Conservation (phyloP, 2,113 vertebrate species). For the Genyomyrus donnyi region DNA sequence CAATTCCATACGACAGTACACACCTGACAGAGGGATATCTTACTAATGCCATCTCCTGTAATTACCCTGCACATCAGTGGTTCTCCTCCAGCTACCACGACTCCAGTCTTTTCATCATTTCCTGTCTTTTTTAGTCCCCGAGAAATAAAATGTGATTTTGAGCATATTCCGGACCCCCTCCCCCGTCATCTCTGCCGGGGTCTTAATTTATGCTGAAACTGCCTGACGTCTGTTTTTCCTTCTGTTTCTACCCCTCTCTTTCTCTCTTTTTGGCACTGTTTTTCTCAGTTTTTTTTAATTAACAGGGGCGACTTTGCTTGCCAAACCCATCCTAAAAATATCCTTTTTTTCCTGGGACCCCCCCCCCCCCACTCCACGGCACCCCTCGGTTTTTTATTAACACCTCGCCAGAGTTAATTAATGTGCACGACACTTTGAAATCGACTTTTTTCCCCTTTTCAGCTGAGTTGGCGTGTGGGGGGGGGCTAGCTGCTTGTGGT, state of each 20-base stretch:
- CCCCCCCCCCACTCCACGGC: not conserved
- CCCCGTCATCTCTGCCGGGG: not conserved
- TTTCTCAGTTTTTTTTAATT: not conserved
- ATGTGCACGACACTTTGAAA: not conserved
- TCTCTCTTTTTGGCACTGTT: not conserved
- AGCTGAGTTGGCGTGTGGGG: not conserved
- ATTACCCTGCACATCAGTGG: not conserved
- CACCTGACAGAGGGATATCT: not conserved
- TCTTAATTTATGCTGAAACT: not conserved
- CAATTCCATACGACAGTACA: not conserved
- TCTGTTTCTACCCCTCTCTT: not conserved
- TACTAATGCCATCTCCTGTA: not conserved
- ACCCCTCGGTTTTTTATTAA: not conserved
- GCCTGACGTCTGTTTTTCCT: not conserved
- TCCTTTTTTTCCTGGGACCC: too few relatives aligned
- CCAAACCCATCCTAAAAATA: slow-evolving; percentile 9
- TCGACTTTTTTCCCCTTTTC: not conserved
- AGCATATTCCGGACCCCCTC: not conserved
- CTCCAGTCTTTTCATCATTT: not conserved
- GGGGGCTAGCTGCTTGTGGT: not conserved
- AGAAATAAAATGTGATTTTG: not conserved
- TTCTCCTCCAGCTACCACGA: not conserved
- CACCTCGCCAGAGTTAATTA: slow-evolving; percentile 12
- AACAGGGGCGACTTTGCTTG: not conserved
- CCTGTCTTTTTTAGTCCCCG: not conserved